phyloP scores from a whole-genome alignment of 2,797 vertebrate species.

The Acrossocheilus fasciatus region DNA sequence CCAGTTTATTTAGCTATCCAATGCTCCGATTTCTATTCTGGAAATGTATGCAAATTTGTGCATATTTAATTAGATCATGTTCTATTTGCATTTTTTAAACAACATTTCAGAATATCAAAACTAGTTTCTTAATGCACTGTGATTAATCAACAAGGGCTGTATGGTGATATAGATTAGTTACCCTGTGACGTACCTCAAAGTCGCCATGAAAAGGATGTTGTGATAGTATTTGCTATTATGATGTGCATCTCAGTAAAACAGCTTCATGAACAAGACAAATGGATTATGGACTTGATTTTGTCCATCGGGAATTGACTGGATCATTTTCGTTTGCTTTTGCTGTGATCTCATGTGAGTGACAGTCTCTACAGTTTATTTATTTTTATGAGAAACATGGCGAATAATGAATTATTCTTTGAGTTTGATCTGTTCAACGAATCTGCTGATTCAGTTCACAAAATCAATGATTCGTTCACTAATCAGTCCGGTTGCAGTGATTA shows the following conservation, averaged over 20 bases:
- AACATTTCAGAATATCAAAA: background rate
- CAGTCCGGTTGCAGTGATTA: background rate
- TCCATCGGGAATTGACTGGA: background rate
- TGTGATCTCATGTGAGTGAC: background rate
- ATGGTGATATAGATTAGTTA: background rate
- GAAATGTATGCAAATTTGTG: background rate
- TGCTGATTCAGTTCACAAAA: background rate
- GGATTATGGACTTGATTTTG: background rate
- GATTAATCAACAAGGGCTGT: background rate
- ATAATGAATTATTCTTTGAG: background rate
- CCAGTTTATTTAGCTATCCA: background rate
- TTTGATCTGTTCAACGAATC: background rate
- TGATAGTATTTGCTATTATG: background rate
- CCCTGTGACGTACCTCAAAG: background rate
- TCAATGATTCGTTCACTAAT: background rate
- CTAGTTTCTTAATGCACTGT: background rate
- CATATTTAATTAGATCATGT: background rate
- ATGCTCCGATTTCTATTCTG: background rate
- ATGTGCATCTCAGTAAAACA: background rate
- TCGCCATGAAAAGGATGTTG: background rate
- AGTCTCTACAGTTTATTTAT: background rate
- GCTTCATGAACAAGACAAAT: background rate
- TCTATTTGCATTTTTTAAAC: background rate
- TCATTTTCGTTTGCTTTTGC: background rate
- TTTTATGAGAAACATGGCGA: background rate